A percentile compares a stretch with the other conserved stretches of the same genome.
These are phyloP conservation scores for Hofmannophila pseudospretella DNA, from an alignment of 2,888 invertebrate genomes.

Conservation along the genomic window DNA sequence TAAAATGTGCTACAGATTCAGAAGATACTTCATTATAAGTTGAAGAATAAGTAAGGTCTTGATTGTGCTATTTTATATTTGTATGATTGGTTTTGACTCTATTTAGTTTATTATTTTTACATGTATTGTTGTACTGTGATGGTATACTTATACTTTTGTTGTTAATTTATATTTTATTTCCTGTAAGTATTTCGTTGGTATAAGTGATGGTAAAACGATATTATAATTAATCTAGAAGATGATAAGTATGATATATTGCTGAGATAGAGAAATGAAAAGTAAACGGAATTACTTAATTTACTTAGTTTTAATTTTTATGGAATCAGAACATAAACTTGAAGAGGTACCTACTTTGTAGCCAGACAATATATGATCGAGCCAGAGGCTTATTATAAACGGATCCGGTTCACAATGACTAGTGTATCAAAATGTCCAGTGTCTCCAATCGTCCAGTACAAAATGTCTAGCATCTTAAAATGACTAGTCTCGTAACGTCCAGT, in stretches of 20 bases:
- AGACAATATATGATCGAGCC: too few relatives aligned
- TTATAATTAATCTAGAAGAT: background rate
- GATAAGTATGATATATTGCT: background rate
- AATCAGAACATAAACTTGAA: too few relatives aligned
- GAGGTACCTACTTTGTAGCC: too few relatives aligned
- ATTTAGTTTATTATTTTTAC: slow-evolving; percentile 13
- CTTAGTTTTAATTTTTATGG: too few relatives aligned
- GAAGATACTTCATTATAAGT: slow-evolving; percentile 13
- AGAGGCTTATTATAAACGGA: too few relatives aligned
- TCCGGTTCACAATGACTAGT: too few relatives aligned
- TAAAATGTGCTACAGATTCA: slow-evolving; percentile 15
- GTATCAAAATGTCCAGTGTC: too few relatives aligned
- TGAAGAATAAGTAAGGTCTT: slow-evolving; percentile 19
- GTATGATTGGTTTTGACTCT: slow-evolving; percentile 26
- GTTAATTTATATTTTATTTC: slow-evolving; percentile 13
- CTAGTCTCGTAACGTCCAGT: too few relatives aligned
- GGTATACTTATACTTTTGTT: slow-evolving; percentile 41
- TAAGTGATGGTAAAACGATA: background rate
- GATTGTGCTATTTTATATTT: slow-evolving; percentile 16
- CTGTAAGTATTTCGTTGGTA: background rate
- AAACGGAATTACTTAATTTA: too few relatives aligned
- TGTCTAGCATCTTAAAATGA: too few relatives aligned
- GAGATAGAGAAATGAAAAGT: background rate
- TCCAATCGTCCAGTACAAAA: too few relatives aligned
- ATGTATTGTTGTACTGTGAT: slow-evolving; percentile 50